Evolutionary conservation across 2,888 invertebrate genomes (phyloP).

Genomic region (Hirudinaria manillensis): DNA sequence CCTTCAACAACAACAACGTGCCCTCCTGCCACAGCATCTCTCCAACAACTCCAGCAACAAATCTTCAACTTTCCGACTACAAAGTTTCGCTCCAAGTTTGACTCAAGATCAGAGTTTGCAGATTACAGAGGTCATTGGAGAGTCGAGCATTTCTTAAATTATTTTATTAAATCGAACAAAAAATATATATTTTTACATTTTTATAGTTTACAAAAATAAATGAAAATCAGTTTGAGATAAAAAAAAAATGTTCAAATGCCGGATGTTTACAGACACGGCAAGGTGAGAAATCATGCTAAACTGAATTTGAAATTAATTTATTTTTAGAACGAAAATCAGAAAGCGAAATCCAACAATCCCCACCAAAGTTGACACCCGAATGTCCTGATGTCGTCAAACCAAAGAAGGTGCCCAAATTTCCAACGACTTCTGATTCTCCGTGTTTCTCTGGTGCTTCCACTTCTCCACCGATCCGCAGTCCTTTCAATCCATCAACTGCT

Average conservation of each 20-base stretch:
- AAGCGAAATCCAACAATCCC: slow-evolving; percentile 8
- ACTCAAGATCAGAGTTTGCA: not conserved
- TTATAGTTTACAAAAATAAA: too few relatives aligned
- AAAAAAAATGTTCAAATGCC: too few relatives aligned
- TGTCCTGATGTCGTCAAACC: not conserved
- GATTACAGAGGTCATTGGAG: slow-evolving; percentile 1
- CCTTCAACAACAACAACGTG: slow-evolving; percentile 16
- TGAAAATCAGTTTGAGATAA: too few relatives aligned
- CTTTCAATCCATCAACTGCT: not conserved
- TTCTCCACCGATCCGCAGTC: too few relatives aligned
- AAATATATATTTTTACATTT: too few relatives aligned
- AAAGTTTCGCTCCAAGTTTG: not conserved
- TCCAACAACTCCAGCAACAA: not conserved
- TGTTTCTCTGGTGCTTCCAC: too few relatives aligned
- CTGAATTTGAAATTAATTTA: not conserved
- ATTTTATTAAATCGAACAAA: too few relatives aligned
- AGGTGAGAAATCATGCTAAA: not conserved
- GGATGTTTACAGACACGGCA: too few relatives aligned
- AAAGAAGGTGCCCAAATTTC: too few relatives aligned
- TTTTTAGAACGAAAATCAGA: not conserved
- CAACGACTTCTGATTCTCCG: too few relatives aligned
- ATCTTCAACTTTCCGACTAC: not conserved
- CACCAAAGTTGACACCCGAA: not conserved
- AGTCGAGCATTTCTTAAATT: too few relatives aligned
- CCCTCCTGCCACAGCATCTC: not conserved